Evolutionary conservation across 2,888 invertebrate genomes (phyloP), one percentile per base, ranked within the genome.

Genomic region (Perizoma affinitatum): DNA sequence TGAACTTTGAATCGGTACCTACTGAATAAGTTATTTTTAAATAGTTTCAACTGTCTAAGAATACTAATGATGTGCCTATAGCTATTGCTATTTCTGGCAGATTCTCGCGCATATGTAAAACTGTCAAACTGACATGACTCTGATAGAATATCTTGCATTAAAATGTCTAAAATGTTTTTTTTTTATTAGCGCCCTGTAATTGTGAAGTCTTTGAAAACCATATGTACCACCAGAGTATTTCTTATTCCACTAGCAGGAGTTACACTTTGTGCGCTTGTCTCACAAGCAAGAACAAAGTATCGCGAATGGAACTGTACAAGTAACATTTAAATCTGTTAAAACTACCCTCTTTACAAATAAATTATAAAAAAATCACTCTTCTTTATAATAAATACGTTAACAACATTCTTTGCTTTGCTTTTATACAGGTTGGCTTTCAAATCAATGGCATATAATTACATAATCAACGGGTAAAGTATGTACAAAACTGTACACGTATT

Each of bases 341-440:
- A 82, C 82, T 83, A 87, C 77, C 75, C 82, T 58, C 79, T 82
- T 85, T 86, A 88, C 79, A 84, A 90, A 90, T 88, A 90, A 90
- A 88, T 90, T 89, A 91, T 78, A 78, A 86, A 84, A 83, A 86
- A 86, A 87, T 83, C 87, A 86, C 86, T 85, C 78, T 75, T 79
- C 80, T 78, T 77, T 75, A 81, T 85, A 88, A 90, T 90, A 91
- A 91, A 91, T 91, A 91, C 80, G 78, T 83, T 89, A 88, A 88
- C 83, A 84, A 83, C 79, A 74, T 73, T 76, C 72, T 69, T 75
- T 68, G 69, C 71, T 69, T 61, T 72, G 80, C 81, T 82, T 80
- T 82, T 81, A 82, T 80, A 83, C 73, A 73, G 80, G 61, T 56
- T 44, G 60, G 47, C 49, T 59, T 61, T 54, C 53, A 58, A 54